Conservation (phyloP, 2,888 invertebrate species). For the Osmoderma eremita region DNA sequence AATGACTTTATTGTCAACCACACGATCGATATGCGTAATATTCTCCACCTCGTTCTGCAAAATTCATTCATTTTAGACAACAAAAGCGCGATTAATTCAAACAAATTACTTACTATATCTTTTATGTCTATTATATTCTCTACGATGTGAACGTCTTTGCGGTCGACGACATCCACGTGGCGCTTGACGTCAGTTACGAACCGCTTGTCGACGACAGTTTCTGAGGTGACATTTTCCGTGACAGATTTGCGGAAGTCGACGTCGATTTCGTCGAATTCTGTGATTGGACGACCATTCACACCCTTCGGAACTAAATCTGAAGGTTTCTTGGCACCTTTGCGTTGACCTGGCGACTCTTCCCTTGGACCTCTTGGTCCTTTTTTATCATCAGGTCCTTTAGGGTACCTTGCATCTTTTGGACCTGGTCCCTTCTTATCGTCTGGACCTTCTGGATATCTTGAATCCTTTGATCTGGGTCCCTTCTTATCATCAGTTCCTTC, state of each 20-base stretch:
- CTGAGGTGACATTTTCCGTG: conserved; percentile 47
- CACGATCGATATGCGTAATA: conserved; percentile 61
- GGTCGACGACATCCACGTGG: conserved; percentile 47
- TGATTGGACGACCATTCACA: conserved; percentile 20
- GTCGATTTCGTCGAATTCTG: conserved; percentile 24
- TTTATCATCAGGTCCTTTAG: background rate
- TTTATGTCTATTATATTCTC: conserved; percentile 71
- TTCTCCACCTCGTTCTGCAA: conserved; percentile 62
- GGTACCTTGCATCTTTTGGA: background rate
- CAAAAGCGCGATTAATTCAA: conserved; percentile 18
- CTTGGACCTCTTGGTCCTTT: conserved; percentile 1
- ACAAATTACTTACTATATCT: conserved; percentile 62
- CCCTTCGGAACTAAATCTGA: conserved; percentile 25
- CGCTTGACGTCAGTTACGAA: conserved; percentile 46
- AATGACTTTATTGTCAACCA: conserved; percentile 67
- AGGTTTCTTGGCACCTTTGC: conserved; percentile 32
- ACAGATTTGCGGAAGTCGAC: conserved; percentile 40
- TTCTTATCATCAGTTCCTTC: conserved; percentile 15
- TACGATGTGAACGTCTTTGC: conserved; percentile 66
- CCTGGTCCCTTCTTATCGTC: background rate
- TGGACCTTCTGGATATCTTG: background rate
- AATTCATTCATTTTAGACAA: conserved; percentile 36
- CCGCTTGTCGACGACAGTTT: conserved; percentile 52
- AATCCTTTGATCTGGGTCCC: too few species aligned
- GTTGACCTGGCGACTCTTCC: conserved; percentile 21